These are phyloP conservation scores for Dysmachus trigonus DNA, from an alignment of 2,888 invertebrate species.

Conservation along the genomic window DNA sequence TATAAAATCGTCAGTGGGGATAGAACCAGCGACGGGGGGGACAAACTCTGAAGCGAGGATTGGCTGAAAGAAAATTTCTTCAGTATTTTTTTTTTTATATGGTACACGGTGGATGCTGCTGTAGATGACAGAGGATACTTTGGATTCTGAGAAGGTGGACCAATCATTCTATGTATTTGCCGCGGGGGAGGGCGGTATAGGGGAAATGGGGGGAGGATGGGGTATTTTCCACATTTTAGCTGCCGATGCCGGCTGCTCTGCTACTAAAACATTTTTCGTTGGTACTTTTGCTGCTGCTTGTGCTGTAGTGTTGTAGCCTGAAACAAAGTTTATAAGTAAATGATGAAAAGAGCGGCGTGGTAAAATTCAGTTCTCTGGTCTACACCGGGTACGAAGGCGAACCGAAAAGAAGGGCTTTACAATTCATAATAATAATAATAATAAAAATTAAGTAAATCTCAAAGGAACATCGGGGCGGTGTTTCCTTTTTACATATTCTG, in stretches of 20 bases:
- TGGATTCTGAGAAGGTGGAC: not conserved
- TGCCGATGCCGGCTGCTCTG: not conserved
- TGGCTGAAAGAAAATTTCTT: not conserved
- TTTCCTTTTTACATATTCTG: not conserved
- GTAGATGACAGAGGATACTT: not conserved
- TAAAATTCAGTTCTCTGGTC: not conserved
- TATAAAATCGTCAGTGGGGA: not conserved
- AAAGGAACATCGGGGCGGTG: not conserved
- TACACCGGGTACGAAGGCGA: not conserved
- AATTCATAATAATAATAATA: not conserved
- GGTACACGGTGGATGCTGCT: not conserved
- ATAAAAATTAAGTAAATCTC: not conserved
- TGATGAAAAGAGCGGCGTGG: not conserved
- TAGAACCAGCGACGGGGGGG: not conserved
- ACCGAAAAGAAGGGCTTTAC: not conserved
- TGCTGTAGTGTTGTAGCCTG: not conserved
- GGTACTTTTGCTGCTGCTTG: not conserved
- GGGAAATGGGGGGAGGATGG: not conserved
- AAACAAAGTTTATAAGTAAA: not conserved
- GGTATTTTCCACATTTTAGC: not conserved
- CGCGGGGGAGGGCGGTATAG: no score
- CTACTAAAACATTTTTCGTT: not conserved
- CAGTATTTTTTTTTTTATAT: not conserved
- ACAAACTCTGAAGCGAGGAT: not conserved
- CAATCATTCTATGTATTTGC: not conserved